Conservation (phyloP, 2,113 vertebrate genomes). For the Anoplopoma fimbria region DNA sequence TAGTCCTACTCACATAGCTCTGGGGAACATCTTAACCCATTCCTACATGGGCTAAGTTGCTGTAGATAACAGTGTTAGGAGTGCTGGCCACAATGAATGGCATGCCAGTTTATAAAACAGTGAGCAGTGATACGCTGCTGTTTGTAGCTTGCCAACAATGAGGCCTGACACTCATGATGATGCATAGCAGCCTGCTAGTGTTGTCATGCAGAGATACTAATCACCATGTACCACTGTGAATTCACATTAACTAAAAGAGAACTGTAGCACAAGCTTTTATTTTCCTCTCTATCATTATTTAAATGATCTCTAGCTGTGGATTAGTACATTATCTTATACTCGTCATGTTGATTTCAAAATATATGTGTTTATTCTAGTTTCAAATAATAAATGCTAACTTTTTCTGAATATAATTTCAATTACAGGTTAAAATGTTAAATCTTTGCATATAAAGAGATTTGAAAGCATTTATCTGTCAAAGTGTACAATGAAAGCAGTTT, state of each 20-base stretch:
- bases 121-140: too few relatives aligned
- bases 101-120: neutral
- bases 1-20: neutral
- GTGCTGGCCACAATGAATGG: slow-evolving; percentile 13
- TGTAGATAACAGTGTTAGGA: neutral
- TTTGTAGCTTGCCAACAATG: neutral
- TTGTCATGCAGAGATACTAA: too few relatives aligned
- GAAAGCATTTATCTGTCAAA: too few relatives aligned
- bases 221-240: neutral
- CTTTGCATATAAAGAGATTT: too few relatives aligned
- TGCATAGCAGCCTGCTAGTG: too few relatives aligned
- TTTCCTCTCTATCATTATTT: neutral
- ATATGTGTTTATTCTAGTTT: too few relatives aligned
- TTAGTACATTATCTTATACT: neutral
- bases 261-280: neutral
- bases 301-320: neutral
- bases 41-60: neutral
- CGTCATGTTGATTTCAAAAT: too few relatives aligned
- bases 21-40: slow-evolving; percentile 5
- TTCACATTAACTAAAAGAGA: neutral
- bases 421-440: too few relatives aligned
- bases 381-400: too few relatives aligned
- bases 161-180: neutral
- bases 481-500: too few relatives aligned
- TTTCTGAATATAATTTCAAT: too few relatives aligned